A percentile compares a stretch with the other conserved stretches of the same genome.
These are phyloP conservation scores for Laticauda colubrina DNA, from an alignment of 2,113 vertebrate species.

Conservation along the genomic window DNA sequence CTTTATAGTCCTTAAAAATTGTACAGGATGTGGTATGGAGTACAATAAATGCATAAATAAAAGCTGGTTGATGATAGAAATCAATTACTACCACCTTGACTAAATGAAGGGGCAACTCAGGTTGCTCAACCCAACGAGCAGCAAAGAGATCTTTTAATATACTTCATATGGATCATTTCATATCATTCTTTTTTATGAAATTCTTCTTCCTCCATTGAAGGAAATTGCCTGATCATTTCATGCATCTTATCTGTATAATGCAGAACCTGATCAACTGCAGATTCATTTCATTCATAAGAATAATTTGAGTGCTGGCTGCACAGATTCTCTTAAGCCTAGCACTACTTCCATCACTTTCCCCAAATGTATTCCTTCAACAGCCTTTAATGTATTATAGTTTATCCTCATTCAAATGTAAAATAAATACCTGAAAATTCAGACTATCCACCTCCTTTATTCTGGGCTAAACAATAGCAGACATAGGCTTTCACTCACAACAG, in stretches of 20 bases:
- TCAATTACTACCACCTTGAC: slow-evolving; percentile 9
- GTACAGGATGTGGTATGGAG: not conserved
- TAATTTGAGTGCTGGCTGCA: not conserved
- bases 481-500: not conserved
- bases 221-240: slow-evolving; percentile 26
- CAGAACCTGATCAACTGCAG: slow-evolving; percentile 21
- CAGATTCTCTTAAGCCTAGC: slow-evolving; percentile 15
- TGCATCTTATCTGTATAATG: slow-evolving; percentile 28
- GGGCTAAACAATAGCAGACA: not conserved
- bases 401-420: slow-evolving; percentile 4
- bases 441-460: slow-evolving; percentile 12
- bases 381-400: not conserved
- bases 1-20: not conserved
- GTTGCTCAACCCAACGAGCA: slow-evolving; percentile 24
- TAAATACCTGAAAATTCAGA: slow-evolving; percentile 4
- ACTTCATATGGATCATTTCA: slow-evolving; percentile 33
- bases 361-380: not conserved
- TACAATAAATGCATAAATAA: not conserved
- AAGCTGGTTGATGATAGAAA: not conserved
- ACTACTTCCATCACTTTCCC: not conserved
- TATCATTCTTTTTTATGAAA: slow-evolving; percentile 16
- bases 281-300: slow-evolving; percentile 21
- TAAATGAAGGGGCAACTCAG: slow-evolving; percentile 7
- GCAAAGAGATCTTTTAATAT: slow-evolving; percentile 49
- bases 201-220: slow-evolving; percentile 21